A percentile compares a stretch with the other conserved stretches of the same genome.
These are phyloP conservation scores for Drosophila peninsularis DNA, from an alignment of 2,888 invertebrate species.

Conservation along the genomic window DNA sequence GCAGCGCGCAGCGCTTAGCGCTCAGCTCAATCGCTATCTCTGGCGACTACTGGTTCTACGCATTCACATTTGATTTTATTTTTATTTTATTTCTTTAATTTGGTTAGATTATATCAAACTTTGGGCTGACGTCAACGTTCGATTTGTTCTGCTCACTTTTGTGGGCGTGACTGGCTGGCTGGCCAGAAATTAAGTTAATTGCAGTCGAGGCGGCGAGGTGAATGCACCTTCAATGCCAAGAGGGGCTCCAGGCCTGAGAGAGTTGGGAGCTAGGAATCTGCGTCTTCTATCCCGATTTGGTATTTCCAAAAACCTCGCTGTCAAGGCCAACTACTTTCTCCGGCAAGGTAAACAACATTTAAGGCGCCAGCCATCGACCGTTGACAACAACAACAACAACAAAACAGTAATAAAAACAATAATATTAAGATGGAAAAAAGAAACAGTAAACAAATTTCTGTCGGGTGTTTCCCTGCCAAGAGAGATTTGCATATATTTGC, in stretches of 20 bases:
- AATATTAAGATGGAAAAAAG: slow-evolving; percentile 14
- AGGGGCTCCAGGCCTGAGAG: neutral
- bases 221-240: slow-evolving; percentile 52
- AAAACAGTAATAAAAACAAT: slow-evolving; percentile 4
- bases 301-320: slow-evolving; percentile 20
- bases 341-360: slow-evolving; percentile 73
- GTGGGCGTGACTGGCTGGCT: slow-evolving; percentile 27
- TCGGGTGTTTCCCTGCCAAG: slow-evolving; percentile 55
- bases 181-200: slow-evolving; percentile 19
- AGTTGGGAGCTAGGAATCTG: neutral
- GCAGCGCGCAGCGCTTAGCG: neutral
- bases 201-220: slow-evolving; percentile 37
- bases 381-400: slow-evolving; percentile 24
- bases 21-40: slow-evolving; percentile 23
- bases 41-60: slow-evolving; percentile 75
- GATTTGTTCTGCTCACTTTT: slow-evolving; percentile 12
- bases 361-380: slow-evolving; percentile 74
- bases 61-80: slow-evolving; percentile 11
- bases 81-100: slow-evolving; percentile 45
- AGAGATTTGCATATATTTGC: slow-evolving; percentile 46
- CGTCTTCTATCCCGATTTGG: slow-evolving; percentile 37
- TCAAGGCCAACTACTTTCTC: slow-evolving; percentile 75
- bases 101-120: slow-evolving; percentile 40
- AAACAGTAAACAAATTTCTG: slow-evolving; percentile 23
- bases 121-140: slow-evolving; percentile 49